Conservation (phyloP, 2,797 vertebrate genomes). For the Peromyscus melanophrys region DNA sequence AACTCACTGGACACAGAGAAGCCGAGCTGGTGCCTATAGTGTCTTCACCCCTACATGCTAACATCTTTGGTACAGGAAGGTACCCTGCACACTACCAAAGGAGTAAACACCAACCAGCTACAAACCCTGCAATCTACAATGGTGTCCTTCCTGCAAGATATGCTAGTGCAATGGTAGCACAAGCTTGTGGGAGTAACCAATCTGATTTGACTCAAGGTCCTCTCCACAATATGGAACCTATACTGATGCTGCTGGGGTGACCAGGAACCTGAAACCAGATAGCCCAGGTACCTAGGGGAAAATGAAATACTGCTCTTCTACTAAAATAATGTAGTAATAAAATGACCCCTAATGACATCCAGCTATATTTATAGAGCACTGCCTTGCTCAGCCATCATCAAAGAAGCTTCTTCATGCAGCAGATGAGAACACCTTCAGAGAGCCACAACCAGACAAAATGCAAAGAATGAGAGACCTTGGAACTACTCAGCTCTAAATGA, state of each 20-base stretch:
- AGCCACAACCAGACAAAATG: not conserved
- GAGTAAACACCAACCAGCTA: not conserved
- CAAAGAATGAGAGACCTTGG: not conserved
- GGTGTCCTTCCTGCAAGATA: not conserved
- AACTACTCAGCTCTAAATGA: not conserved
- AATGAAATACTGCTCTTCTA: not conserved
- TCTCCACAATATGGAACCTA: too few species aligned
- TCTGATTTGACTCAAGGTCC: not conserved
- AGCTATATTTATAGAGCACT: not conserved
- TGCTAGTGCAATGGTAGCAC: not conserved
- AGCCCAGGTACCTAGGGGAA: not conserved
- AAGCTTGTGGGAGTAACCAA: not conserved
- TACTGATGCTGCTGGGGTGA: not conserved
- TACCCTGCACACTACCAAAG: not conserved
- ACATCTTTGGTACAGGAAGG: too few species aligned
- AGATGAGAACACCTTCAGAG: not conserved
- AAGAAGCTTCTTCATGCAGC: not conserved
- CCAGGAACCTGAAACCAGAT: not conserved
- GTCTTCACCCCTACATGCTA: not conserved
- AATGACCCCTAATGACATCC: not conserved
- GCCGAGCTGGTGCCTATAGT: too few species aligned
- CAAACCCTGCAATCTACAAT: not conserved
- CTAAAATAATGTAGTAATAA: not conserved
- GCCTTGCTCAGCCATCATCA: not conserved
- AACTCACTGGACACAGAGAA: not conserved